Percentiles rank a stretch among this genome's conserved stretches.
phyloP scores from a whole-genome alignment of 2,797 vertebrate genomes.

The Poeciliopsis paucimaculata region DNA sequence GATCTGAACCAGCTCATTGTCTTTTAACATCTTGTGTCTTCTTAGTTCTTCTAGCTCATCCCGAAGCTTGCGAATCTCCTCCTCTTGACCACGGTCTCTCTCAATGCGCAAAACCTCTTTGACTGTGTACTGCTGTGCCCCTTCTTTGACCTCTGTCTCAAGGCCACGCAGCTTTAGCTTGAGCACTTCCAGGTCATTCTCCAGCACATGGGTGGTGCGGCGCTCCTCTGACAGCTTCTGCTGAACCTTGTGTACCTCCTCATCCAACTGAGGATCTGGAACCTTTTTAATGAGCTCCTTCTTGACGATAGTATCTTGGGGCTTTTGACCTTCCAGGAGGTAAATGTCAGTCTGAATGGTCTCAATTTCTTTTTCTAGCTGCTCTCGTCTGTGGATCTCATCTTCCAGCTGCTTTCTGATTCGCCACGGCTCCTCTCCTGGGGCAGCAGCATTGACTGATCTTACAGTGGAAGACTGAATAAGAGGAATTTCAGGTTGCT shows the following conservation, averaged over 20 bases:
- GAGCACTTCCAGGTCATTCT: conserved; percentile 89
- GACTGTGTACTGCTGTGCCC: conserved; percentile 92
- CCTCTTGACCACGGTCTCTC: conserved; percentile 88
- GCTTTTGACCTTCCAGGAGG: conserved; percentile 88
- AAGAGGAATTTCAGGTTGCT: conserved; percentile 86
- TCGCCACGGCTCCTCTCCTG: conserved; percentile 87
- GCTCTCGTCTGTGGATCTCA: conserved; percentile 88
- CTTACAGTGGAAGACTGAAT: conserved; percentile 75
- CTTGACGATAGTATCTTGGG: conserved; percentile 89
- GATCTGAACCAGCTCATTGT: conserved; percentile 86
- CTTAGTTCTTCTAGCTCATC: conserved; percentile 90
- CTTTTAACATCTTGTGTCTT: conserved; percentile 86
- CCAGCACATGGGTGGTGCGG: conserved; percentile 85
- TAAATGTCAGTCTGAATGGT: conserved; percentile 90
- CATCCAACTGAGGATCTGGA: conserved; percentile 91
- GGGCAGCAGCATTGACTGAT: conserved; percentile 65
- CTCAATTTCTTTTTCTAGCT: conserved; percentile 90
- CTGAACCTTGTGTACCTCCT: conserved; percentile 88
- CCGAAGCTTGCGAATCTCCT: conserved; percentile 88
- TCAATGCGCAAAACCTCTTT: conserved; percentile 97
- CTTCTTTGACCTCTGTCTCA: conserved; percentile 87
- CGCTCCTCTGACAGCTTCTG: conserved; percentile 90
- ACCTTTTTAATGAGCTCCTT: conserved; percentile 93
- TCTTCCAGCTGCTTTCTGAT: conserved; percentile 90
- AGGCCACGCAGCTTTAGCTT: conserved; percentile 81